phyloP scores from a whole-genome alignment of 2,797 vertebrate genomes.

The Peromyscus melanophrys region DNA sequence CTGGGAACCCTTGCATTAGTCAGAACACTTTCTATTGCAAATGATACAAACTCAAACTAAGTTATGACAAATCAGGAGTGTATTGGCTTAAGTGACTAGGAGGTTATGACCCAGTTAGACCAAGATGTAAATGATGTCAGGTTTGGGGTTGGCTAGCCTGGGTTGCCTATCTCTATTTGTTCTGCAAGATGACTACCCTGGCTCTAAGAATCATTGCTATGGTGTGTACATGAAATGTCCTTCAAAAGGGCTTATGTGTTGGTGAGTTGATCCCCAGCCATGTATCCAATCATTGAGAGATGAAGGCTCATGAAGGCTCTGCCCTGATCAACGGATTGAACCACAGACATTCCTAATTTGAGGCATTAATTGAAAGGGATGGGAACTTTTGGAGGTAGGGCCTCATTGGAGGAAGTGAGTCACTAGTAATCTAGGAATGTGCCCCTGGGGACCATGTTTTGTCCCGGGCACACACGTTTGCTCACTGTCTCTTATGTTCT shows the following conservation, averaged over 20 bases:
- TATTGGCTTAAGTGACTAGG: not conserved
- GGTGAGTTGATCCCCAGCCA: not conserved
- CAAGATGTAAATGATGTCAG: not conserved
- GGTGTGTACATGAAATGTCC: not conserved
- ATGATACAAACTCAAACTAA: slow-evolving; percentile 40
- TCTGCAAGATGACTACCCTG: not conserved
- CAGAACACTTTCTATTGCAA: slow-evolving; percentile 59
- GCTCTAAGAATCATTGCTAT: not conserved
- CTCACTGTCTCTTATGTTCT: not conserved
- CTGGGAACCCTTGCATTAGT: slow-evolving; percentile 34
- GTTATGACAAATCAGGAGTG: slow-evolving; percentile 31
- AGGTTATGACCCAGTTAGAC: slow-evolving; percentile 33
- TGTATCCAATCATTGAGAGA: not conserved
- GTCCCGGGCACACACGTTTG: not conserved
- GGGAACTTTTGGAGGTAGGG: not conserved
- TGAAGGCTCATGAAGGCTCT: not conserved
- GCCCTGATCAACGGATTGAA: not conserved
- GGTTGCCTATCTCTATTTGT: not conserved
- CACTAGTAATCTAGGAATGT: not conserved
- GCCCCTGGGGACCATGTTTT: not conserved
- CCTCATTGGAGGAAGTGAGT: not conserved
- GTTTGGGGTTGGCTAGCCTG: not conserved
- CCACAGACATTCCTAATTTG: not conserved
- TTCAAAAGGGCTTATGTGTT: not conserved
- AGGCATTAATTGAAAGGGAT: not conserved